Evolutionary conservation across 2,113 vertebrate species (phyloP), one percentile per base, ranked within the genome.

Genomic region (Dissostichus mawsoni): DNA sequence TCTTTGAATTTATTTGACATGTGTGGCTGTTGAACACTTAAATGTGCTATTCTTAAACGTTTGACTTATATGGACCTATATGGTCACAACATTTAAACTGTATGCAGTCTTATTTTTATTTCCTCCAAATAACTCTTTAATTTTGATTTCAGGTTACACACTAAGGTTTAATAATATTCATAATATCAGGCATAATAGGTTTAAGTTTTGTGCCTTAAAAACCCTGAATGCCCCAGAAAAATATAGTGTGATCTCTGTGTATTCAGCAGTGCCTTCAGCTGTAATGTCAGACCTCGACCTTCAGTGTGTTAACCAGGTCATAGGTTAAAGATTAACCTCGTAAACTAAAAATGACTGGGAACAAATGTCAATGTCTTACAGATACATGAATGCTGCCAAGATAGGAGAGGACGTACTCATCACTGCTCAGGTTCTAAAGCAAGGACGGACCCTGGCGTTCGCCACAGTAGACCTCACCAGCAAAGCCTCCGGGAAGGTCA

Each of bases 351-450:
- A 61, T 72, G n/a, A 44, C 68, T 53, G 13, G 18, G 7, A 12
- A 50, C 50, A 76, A 59, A 55, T 12, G 50, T 70, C 18, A 64
- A 9, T 75, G 33, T 77, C 56, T 80, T 84, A 51, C 90, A 99
- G 98, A 92, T 99, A 98, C 18, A 94, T 98, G 95, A 97, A 95
- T 70, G 96, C 97, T 78, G 98, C 97, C 63, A 98, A 98, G 88
- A 52, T 97, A 14, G 98, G 98, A 84, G 97, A 99, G 70, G 97
- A 97, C 0, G 50, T 99, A 41, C 66, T 98, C 76, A 99, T 99
- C 78, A 98, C 97, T 13, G 98, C 98, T 41, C 94, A 98, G 48
- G 83, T 99, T 84, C 88, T 99, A 91, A 99, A 98, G 88, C 94
- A 98, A 94, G 98, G 98, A 74, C 92, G 82, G 88, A 96, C 80